Percentiles rank a stretch among this genome's conserved stretches.
These are phyloP conservation scores for Riparia riparia DNA, from an alignment of 2,113 vertebrate genomes.

Conservation along the genomic window DNA sequence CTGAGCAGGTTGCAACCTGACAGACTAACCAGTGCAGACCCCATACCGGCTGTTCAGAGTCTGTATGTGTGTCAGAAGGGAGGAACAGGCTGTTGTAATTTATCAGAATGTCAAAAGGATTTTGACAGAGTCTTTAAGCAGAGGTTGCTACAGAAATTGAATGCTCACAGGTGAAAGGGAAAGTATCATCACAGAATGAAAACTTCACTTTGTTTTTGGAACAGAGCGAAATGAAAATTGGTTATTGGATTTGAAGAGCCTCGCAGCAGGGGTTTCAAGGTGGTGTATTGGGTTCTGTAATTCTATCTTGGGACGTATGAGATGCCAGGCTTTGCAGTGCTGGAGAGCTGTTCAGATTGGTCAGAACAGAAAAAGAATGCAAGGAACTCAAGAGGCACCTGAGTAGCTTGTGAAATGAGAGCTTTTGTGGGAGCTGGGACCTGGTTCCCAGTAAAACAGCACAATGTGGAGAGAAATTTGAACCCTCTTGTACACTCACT, in stretches of 20 bases:
- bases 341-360: background rate
- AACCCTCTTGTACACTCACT: background rate
- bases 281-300: background rate
- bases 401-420: constrained; percentile 11
- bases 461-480: background rate
- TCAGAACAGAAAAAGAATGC: background rate
- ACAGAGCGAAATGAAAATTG: constrained; percentile 23
- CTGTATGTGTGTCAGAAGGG: background rate
- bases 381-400: background rate
- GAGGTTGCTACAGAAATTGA: constrained; percentile 35
- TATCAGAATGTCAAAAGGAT: constrained; percentile 38
- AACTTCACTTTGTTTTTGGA: constrained; percentile 34
- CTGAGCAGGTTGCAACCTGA: background rate
- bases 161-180: background rate
- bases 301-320: background rate
- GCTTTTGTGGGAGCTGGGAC: background rate
- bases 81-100: constrained; percentile 23
- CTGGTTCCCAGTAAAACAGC: background rate
- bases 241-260: constrained; percentile 24
- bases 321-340: background rate
- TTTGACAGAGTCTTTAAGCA: constrained; percentile 41
- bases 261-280: background rate
- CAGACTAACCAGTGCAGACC: background rate
- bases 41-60: background rate
- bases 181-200: background rate